A percentile compares a stretch with the other conserved stretches of the same genome.
These are phyloP conservation scores for Hofmannophila pseudospretella DNA, from an alignment of 2,888 invertebrate genomes.

Conservation along the genomic window DNA sequence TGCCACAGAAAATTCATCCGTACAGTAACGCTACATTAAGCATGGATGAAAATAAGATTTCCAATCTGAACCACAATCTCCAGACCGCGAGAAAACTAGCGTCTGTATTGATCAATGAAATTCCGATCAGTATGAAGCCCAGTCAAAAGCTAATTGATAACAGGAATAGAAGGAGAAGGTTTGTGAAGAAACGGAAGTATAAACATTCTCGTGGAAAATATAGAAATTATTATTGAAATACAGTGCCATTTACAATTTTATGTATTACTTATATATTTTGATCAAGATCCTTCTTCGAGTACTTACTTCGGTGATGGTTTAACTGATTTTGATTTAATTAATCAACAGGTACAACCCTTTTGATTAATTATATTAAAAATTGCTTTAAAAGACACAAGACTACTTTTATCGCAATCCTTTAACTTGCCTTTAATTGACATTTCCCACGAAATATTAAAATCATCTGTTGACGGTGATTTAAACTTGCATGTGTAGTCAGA, in stretches of 20 bases:
- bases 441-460: too few species aligned
- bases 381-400: too few species aligned
- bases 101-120: constrained; percentile 29
- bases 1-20: constrained; percentile 10
- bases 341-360: too few species aligned
- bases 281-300: too few species aligned
- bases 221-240: not conserved
- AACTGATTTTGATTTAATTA: too few species aligned
- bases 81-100: constrained; percentile 45
- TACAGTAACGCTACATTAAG: not conserved
- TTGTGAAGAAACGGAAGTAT: not conserved
- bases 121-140: constrained; percentile 2
- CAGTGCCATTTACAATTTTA: not conserved
- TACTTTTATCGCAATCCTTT: too few species aligned
- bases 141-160: not conserved
- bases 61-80: constrained; percentile 28
- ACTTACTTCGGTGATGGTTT: too few species aligned
- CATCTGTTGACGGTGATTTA: too few species aligned
- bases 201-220: not conserved
- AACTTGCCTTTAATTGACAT: too few species aligned
- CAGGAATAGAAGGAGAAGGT: not conserved
- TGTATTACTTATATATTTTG: too few species aligned
- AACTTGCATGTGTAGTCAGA: too few species aligned
- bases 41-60: not conserved
- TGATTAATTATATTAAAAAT: too few species aligned